phyloP scores from a whole-genome alignment of 2,113 vertebrate genomes.

The Anseranas semipalmata region DNA sequence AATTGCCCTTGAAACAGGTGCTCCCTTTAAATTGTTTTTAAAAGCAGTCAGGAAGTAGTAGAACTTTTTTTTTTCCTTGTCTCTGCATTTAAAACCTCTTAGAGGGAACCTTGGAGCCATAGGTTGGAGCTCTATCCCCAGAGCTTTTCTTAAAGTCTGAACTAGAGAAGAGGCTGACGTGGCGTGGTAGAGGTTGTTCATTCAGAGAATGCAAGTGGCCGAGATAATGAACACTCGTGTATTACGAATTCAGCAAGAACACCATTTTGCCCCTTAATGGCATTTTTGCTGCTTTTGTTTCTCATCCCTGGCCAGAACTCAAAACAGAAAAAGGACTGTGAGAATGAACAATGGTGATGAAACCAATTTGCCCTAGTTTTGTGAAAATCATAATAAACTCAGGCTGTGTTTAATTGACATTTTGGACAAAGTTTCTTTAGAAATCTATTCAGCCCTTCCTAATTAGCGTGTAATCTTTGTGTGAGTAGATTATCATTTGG shows the following conservation, averaged over 20 bases:
- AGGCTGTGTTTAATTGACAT: not conserved
- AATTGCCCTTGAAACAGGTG: not conserved
- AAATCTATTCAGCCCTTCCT: not conserved
- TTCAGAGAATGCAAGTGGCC: not conserved
- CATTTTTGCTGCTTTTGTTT: constrained; percentile 15
- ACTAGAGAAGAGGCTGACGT: not conserved
- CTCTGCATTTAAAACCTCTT: not conserved
- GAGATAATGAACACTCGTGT: not conserved
- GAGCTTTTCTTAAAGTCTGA: not conserved
- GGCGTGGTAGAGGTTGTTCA: not conserved
- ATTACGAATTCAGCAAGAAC: not conserved
- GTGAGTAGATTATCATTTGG: not conserved
- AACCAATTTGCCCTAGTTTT: not conserved
- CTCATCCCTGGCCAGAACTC: not conserved
- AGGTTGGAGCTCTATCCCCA: not conserved
- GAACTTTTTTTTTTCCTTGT: not conserved
- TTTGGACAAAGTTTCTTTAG: not conserved
- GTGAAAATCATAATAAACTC: not conserved
- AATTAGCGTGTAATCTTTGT: not conserved
- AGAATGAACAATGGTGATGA: not conserved
- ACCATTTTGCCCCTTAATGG: not conserved
- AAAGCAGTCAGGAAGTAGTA: not conserved
- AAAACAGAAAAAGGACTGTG: not conserved
- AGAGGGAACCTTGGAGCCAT: not conserved
- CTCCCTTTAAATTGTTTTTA: not conserved